Evolutionary conservation across 1,140 invertebrate genomes (phyloP).

Genomic region (Drosophila erecta): DNA sequence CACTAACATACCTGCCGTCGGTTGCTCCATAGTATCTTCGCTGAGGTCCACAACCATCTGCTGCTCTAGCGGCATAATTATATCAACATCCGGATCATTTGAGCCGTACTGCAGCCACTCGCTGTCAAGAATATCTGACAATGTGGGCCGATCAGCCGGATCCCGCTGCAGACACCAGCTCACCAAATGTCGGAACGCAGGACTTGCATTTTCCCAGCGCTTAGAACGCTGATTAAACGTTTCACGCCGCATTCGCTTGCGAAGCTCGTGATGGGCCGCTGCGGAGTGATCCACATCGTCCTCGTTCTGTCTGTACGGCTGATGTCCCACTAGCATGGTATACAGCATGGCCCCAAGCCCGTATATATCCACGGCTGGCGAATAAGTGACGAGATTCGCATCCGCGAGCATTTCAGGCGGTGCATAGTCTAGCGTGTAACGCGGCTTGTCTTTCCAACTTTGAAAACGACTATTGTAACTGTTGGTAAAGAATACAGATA

Average conservation of each 20-base stretch:
- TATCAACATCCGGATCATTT: slow-evolving; percentile 44
- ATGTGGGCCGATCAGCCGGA: slow-evolving; percentile 89
- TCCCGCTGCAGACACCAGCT: slow-evolving; percentile 91
- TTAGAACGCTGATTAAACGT: slow-evolving; percentile 70
- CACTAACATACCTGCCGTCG: slow-evolving; percentile 8
- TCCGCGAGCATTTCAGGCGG: slow-evolving; percentile 93
- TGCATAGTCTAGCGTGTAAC: slow-evolving; percentile 95
- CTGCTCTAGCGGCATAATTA: slow-evolving; percentile 31
- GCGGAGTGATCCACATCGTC: slow-evolving; percentile 42
- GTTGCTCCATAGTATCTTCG: slow-evolving; percentile 54
- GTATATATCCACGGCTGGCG: slow-evolving; percentile 96
- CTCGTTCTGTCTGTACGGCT: slow-evolving; percentile 87
- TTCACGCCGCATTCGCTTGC: slow-evolving; percentile 56
- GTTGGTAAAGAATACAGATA: slow-evolving; percentile 22
- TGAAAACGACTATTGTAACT: slow-evolving; percentile 87
- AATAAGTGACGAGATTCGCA: slow-evolving; percentile 87
- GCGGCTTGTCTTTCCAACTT: slow-evolving; percentile 91
- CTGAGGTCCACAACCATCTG: slow-evolving; percentile 59
- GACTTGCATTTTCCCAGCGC: slow-evolving; percentile 90
- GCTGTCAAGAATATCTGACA: slow-evolving; percentile 88
- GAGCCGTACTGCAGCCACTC: slow-evolving; percentile 87
- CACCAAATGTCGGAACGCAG: slow-evolving; percentile 90
- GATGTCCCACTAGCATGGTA: slow-evolving; percentile 93
- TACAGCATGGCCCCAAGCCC: slow-evolving; percentile 95
- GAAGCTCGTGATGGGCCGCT: slow-evolving; percentile 45